Evolutionary conservation across 2,888 invertebrate species (phyloP).

Genomic region (Iselma pallidipennis): DNA sequence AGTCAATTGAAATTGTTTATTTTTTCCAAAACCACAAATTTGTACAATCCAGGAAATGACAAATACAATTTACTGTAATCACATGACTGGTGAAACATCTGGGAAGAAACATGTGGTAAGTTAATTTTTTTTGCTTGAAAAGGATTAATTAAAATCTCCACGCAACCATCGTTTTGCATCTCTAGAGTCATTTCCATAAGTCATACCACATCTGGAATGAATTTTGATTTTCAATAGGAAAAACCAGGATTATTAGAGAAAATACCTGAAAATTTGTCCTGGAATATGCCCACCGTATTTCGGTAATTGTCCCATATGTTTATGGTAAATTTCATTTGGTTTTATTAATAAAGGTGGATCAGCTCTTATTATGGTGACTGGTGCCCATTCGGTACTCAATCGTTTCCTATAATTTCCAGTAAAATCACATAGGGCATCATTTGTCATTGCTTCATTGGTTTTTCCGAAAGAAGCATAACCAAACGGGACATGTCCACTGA

Average conservation of each 20-base stretch:
- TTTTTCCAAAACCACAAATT: too few species aligned
- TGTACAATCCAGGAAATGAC: too few species aligned
- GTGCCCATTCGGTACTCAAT: constrained; percentile 76
- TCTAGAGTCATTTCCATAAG: constrained; percentile 73
- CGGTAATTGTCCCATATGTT: constrained; percentile 73
- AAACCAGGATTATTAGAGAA: background rate
- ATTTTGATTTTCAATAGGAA: background rate
- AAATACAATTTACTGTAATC: too few species aligned
- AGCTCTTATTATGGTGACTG: constrained; percentile 62
- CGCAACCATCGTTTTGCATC: constrained; percentile 76
- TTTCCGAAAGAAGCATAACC: constrained; percentile 68
- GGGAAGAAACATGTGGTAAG: too few species aligned
- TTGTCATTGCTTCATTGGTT: constrained; percentile 67
- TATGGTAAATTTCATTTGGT: constrained; percentile 70
- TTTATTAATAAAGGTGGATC: constrained; percentile 60
- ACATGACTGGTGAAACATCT: too few species aligned
- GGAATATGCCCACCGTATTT: constrained; percentile 81
- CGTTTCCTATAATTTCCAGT: constrained; percentile 73
- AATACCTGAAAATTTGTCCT: constrained; percentile 70
- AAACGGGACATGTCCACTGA: constrained; percentile 69
- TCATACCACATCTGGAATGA: constrained; percentile 69
- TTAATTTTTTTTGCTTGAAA: too few species aligned
- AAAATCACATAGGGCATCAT: constrained; percentile 74
- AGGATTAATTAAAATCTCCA: constrained; percentile 63
- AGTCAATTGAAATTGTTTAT: too few species aligned